A percentile compares a stretch with the other conserved stretches of the same genome.
Evolutionary conservation across 53 echinoderm and acorn worm species (phyloP).

Genomic region (Arbacia lixula): DNA sequence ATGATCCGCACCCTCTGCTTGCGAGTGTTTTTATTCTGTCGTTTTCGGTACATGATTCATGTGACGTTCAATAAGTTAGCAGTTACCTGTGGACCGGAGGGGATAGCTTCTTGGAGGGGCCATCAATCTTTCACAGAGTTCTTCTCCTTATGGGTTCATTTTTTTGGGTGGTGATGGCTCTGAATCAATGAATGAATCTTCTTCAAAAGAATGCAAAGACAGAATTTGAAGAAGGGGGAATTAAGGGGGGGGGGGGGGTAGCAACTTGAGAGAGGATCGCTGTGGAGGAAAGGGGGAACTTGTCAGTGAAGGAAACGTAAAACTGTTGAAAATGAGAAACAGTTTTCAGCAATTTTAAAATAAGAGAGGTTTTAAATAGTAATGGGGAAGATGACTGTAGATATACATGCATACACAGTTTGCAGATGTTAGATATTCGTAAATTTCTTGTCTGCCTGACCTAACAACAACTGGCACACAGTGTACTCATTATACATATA

Average conservation of each 20-base stretch:
- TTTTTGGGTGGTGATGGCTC: not conserved
- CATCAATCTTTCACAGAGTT: conserved; percentile 40
- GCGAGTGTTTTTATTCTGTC: not conserved
- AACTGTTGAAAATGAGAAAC: too few relatives aligned
- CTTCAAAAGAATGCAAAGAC: not conserved
- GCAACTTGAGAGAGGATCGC: too few relatives aligned
- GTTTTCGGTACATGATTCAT: conserved; percentile 43
- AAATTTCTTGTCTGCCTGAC: too few relatives aligned
- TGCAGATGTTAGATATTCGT: too few relatives aligned
- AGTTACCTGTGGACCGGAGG: conserved; percentile 35
- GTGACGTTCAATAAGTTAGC: conserved; percentile 48
- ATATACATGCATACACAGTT: too few relatives aligned
- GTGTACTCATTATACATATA: too few relatives aligned
- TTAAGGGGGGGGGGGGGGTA: not conserved
- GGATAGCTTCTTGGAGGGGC: conserved; percentile 26
- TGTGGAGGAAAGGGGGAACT: not conserved
- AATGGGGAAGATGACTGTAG: too few relatives aligned
- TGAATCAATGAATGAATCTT: too few relatives aligned
- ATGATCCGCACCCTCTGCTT: conserved; percentile 16
- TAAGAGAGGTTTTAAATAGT: too few relatives aligned
- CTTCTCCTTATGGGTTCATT: not conserved
- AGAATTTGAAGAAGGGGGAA: conserved; percentile 4
- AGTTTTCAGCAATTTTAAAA: too few relatives aligned
- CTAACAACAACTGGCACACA: too few relatives aligned
- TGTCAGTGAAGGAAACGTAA: not conserved